Evolutionary conservation across 2,113 vertebrate species (phyloP), one percentile per base, ranked within the genome.

Genomic region (Rhombomys opimus): DNA sequence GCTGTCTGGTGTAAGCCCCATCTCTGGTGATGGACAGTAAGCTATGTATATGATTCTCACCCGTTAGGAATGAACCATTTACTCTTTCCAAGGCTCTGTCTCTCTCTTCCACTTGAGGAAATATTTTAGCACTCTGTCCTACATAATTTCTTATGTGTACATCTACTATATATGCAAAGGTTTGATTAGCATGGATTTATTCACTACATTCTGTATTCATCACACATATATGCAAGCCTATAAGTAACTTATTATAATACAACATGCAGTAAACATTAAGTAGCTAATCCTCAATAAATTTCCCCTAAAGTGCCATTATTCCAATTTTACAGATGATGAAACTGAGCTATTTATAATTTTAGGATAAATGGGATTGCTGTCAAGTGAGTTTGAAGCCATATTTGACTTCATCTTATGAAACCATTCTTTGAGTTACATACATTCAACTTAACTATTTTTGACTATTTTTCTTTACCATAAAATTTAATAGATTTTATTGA

Each of bases 241-340:
- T 87, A 89, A 89, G 94, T 20, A 96, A 91, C 73, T 94, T 93
- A 77, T 87, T 93, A 95, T 86, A 81, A 93, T 91, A 96, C 95
- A 86, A 82, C 93, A 67, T 94, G n/a, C 61, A 89, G 72, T 96
- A 96, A 96, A 96, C 63, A 89, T 87, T 96, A 96, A 93, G 25
- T 61, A 80, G 61, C 41, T 76, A 84, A 95, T 96, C 63, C 57
- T 93, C 61, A 95, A 78, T 1, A 57, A 89, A 61, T 92, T 89
- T 46, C 32, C 72, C 35, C 88, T 61, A 75, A 95, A 84, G 35
- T 92, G 75, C 17, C 72, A 76, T 95, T 95, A 96, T 95, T 94
- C 68, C 94, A 92, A 77, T 96, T 97, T 97, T 72, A 96, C 92
- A 96, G 97, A 96, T 95, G 81, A 97, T 13, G 38, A 97, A 96